A percentile compares a stretch with the other conserved stretches of the same genome.
phyloP scores from a whole-genome alignment of 2,797 vertebrate species.

The Hypotaenidia philippensis region DNA sequence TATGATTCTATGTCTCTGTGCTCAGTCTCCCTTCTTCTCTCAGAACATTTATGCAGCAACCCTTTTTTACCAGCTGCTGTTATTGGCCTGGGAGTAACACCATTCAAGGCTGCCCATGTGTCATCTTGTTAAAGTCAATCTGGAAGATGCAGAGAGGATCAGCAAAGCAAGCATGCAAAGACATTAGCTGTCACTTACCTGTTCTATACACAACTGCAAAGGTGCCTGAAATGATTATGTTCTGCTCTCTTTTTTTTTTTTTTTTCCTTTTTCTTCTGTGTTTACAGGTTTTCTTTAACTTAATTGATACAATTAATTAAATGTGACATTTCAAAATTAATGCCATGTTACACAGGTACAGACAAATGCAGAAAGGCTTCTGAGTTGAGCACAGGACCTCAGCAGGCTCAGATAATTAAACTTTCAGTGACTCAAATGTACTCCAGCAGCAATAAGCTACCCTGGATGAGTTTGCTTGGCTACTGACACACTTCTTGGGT shows the following conservation, averaged over 20 bases:
- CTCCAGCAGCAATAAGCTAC: background rate
- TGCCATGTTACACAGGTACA: background rate
- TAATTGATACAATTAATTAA: background rate
- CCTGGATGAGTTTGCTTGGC: background rate
- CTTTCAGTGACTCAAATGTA: background rate
- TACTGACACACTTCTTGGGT: background rate
- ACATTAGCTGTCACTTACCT: background rate
- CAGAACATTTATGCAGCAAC: background rate
- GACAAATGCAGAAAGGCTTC: background rate
- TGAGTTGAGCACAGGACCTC: background rate
- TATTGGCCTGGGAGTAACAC: background rate
- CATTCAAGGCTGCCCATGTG: background rate
- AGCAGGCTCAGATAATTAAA: background rate
- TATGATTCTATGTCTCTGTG: background rate
- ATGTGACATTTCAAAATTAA: background rate
- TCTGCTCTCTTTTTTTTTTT: fast-evolving
- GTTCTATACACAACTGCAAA: background rate
- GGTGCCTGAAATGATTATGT: background rate
- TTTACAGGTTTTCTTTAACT: background rate
- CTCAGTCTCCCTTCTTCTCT: background rate
- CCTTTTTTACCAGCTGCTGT: fast-evolving
- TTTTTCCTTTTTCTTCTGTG: background rate
- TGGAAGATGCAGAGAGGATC: background rate
- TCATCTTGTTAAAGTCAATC: background rate
- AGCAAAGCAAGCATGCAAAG: background rate